phyloP scores from a whole-genome alignment of 2,797 vertebrate species.

The Poecilia gillii region DNA sequence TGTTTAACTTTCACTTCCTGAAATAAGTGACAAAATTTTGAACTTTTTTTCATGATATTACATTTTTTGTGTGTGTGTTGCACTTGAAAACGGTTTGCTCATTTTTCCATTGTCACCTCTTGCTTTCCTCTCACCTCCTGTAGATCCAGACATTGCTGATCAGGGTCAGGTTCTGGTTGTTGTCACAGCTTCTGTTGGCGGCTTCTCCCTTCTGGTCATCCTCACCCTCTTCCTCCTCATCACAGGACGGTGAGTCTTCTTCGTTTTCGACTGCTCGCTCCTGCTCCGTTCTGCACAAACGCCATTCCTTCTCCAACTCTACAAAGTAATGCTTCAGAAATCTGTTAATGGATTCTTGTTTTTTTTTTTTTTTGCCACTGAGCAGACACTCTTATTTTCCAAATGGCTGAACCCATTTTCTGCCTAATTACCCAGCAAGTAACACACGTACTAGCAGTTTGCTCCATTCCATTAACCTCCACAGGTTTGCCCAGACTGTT shows the following conservation, averaged over 20 bases:
- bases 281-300: neutral
- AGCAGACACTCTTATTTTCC: conserved; percentile 79
- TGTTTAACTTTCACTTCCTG: neutral
- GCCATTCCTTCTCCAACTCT: conserved; percentile 52
- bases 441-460: conserved; percentile 72
- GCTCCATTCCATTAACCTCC: conserved; percentile 72
- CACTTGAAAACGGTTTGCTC: too few relatives aligned
- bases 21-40: neutral
- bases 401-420: conserved; percentile 79
- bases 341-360: conserved; percentile 74
- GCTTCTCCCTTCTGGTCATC: conserved; percentile 95
- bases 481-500: conserved; percentile 58
- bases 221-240: conserved; percentile 98
- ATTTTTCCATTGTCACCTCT: neutral
- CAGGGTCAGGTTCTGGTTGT: conserved; percentile 97
- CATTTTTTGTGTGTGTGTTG: neutral
- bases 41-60: neutral
- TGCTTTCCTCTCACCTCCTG: conserved; percentile 27
- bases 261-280: conserved; percentile 7
- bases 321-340: conserved; percentile 52
- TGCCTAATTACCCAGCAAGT: conserved; percentile 81
- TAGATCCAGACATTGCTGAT: conserved; percentile 94
- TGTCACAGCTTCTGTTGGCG: conserved; percentile 95
- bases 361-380: conserved; percentile 69
- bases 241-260: conserved; percentile 89